These are phyloP conservation scores for Drosophila planitibia DNA, from an alignment of 2,888 invertebrate species.

Conservation along the genomic window DNA sequence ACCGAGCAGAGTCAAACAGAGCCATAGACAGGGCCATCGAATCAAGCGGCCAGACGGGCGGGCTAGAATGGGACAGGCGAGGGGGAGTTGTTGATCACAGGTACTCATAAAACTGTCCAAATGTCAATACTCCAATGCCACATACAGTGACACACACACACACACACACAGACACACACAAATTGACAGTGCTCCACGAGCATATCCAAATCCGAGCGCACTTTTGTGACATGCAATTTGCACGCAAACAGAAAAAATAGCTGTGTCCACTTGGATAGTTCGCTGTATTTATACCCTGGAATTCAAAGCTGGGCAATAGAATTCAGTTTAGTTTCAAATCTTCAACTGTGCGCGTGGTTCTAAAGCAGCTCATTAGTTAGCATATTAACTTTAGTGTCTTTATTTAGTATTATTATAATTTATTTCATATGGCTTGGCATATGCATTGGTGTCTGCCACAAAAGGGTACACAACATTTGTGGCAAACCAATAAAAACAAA, in stretches of 20 bases:
- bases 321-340: neutral
- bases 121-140: conserved; percentile 72
- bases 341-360: neutral
- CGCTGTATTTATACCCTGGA: conserved; percentile 22
- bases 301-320: neutral
- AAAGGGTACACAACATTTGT: conserved; percentile 15
- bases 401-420: too few species aligned
- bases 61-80: conserved; percentile 17
- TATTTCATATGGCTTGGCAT: too few species aligned
- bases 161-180: neutral
- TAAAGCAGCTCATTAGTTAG: too few species aligned
- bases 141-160: conserved; percentile 3
- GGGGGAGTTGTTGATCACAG: conserved; percentile 62
- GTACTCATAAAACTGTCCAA: conserved; percentile 81
- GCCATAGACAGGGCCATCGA: conserved; percentile 2
- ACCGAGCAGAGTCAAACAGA: neutral
- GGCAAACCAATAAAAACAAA: conserved; percentile 50
- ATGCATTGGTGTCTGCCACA: neutral
- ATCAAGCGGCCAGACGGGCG: conserved; percentile 26
- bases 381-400: too few species aligned
- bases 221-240: conserved; percentile 56
- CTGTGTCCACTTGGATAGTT: neutral
- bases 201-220: conserved; percentile 18
- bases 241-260: conserved; percentile 25
- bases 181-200: neutral